Evolutionary conservation across 1,140 invertebrate genomes (phyloP).

Genomic region (Asobara japonica): DNA sequence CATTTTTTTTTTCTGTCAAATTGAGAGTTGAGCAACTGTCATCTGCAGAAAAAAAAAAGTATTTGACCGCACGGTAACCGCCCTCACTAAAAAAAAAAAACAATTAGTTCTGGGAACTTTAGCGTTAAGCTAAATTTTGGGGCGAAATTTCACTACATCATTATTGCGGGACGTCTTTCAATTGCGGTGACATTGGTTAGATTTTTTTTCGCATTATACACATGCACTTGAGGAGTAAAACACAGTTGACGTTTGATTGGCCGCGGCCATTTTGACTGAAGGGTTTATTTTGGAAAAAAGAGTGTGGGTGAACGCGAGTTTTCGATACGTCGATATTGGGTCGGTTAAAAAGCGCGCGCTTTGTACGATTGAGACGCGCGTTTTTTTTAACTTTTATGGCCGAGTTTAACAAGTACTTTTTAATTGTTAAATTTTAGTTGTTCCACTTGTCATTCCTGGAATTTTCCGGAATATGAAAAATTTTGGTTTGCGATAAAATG

Average conservation of each 20-base stretch:
- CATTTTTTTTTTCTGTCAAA: slow-evolving; percentile 4
- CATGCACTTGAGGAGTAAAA: slow-evolving; percentile 25
- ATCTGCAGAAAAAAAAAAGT: slow-evolving; percentile 20
- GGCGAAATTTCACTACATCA: slow-evolving; percentile 15
- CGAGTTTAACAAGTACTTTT: no score
- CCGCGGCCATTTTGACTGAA: slow-evolving; percentile 54
- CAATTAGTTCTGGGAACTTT: no score
- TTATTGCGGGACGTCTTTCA: slow-evolving; percentile 51
- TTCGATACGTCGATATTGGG: slow-evolving; percentile 9
- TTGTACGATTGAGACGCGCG: no score
- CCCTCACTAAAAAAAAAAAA: not conserved
- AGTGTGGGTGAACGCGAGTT: slow-evolving; percentile 20
- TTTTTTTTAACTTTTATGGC: no score
- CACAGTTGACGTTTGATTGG: slow-evolving; percentile 53
- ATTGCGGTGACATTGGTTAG: slow-evolving; percentile 4
- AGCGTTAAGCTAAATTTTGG: not conserved
- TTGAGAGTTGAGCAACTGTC: slow-evolving; percentile 39
- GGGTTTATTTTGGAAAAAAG: slow-evolving; percentile 30
- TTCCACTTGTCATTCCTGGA: no score
- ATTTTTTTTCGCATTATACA: slow-evolving; percentile 51
- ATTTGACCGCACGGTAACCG: slow-evolving; percentile 16
- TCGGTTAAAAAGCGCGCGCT: no score
- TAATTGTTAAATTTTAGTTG: no score
- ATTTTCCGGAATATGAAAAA: no score
- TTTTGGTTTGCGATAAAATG: no score